phyloP scores from a whole-genome alignment of 2,797 vertebrate species.

The Acrocephalus scirpaceus region DNA sequence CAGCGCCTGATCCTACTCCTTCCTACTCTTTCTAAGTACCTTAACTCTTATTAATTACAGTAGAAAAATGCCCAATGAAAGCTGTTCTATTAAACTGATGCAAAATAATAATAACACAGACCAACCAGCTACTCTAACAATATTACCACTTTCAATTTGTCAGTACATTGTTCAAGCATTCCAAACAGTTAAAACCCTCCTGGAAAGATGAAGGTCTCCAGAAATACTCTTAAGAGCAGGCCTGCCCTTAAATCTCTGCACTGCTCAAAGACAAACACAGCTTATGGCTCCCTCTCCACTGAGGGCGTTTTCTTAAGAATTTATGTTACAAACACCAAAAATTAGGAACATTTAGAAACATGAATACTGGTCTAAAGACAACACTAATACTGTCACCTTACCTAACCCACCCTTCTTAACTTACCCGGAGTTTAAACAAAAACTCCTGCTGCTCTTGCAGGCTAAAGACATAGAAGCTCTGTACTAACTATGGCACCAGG shows the following conservation, averaged over 20 bases:
- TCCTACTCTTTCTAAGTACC: not conserved
- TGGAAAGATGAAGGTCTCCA: not conserved
- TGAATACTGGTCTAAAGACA: not conserved
- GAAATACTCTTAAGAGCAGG: not conserved
- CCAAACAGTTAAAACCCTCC: not conserved
- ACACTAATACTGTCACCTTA: not conserved
- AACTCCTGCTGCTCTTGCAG: not conserved
- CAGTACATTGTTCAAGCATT: not conserved
- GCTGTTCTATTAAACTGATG: not conserved
- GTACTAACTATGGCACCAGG: fast-evolving
- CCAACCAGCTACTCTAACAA: not conserved
- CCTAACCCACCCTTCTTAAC: not conserved
- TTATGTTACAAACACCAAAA: not conserved
- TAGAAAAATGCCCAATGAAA: not conserved
- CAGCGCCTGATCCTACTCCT: not conserved
- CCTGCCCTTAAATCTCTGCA: not conserved
- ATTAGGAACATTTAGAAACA: not conserved
- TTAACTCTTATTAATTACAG: not conserved
- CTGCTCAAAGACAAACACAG: not conserved
- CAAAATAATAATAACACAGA: not conserved
- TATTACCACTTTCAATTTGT: not conserved
- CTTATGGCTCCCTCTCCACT: not conserved
- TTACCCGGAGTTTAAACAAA: not conserved
- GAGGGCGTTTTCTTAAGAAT: not conserved
- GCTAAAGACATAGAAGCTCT: not conserved